Base-by-base conservation (phyloP, 2,113 vertebrate genomes). In the Thalassarche chlororhynchos region DNA sequence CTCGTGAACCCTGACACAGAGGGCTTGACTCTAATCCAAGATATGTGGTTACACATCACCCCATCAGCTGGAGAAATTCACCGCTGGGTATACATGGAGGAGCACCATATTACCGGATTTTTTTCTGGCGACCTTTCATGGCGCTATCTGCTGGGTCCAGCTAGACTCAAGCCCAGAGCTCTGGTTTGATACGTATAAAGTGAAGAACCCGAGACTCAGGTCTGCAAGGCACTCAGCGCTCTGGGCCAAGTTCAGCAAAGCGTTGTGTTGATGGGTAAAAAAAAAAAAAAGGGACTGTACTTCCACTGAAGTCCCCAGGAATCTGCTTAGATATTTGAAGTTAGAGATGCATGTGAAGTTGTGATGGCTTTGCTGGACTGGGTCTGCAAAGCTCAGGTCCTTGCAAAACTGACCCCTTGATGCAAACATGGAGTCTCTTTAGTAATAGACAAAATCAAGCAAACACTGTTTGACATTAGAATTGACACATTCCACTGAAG, bases 401-500 rank as follows among this genome's bases (percentile, higher is more conserved):
- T 85, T 87, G 86, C 79, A 96, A 90, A 96, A 51, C 69, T 70
- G 80, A 96, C 68, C 83, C 93, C 72, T 84, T 82, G 92, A 78
- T 76, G 92, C 81, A 97, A 97, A 93, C 74, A 70, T 6, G 42
- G 93, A 94, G 81, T 89, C 82, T 90, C 62, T 93, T 88, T 55
- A 92, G 84, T 86, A 91, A 86, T 1, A 94, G 70, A 96, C 91
- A 90, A 88, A 95, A 92, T 93, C 71, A 95, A 95, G 94, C 94
- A 96, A 97, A 96, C 77, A 76, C 40, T 90, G 31, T 93, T 93
- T 91, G 81, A 92, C 64, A 86, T 92, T 75, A 82, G n/a, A 38
- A 95, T 55, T 72, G 90, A 94, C 82, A 90, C 65, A 54, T 84
- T 92, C 76, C 80, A 89, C n/a, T 83, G 72, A 92, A 93, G 87